Percentiles rank a stretch among this genome's conserved stretches.
phyloP scores from a whole-genome alignment of 1,140 invertebrate genomes.

The Cyphomyrmex costatus region DNA sequence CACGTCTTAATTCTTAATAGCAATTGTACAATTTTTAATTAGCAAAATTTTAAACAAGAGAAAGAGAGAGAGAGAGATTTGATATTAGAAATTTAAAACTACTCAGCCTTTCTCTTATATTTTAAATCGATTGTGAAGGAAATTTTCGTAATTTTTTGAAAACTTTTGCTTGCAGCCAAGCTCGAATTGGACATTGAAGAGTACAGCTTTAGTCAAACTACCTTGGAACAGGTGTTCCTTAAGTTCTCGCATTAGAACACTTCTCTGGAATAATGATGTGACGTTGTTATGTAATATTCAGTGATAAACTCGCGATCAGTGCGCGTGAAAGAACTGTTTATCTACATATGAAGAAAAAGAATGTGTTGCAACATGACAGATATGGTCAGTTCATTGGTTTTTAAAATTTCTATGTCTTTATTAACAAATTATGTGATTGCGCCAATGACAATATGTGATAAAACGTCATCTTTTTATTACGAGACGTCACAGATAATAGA shows the following conservation, averaged over 20 bases:
- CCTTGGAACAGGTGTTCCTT: constrained; percentile 94
- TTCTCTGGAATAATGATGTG: constrained; percentile 82
- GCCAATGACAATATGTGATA: constrained; percentile 3
- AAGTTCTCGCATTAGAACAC: constrained; percentile 92
- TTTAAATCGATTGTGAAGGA: background rate
- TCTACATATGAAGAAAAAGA: background rate
- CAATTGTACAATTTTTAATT: background rate
- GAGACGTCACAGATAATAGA: background rate
- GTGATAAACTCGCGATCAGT: constrained; percentile 60
- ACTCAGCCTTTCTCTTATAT: background rate
- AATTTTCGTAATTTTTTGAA: background rate
- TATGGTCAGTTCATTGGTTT: constrained; percentile 4
- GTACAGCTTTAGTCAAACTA: constrained; percentile 95
- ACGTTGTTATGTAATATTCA: constrained; percentile 29
- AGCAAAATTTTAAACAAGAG: background rate
- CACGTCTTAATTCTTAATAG: background rate
- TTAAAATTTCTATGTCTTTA: background rate
- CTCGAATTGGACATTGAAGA: constrained; percentile 91
- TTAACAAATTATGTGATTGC: background rate
- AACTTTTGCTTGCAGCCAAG: constrained; percentile 88
- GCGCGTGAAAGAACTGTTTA: constrained; percentile 5
- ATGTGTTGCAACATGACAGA: constrained; percentile 19
- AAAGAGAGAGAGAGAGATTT: too few relatives aligned
- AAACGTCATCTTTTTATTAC: background rate
- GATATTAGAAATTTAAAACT: background rate